Evolutionary conservation across 2,797 vertebrate genomes (phyloP).

Genomic region (Arrhamphus sclerolepis): DNA sequence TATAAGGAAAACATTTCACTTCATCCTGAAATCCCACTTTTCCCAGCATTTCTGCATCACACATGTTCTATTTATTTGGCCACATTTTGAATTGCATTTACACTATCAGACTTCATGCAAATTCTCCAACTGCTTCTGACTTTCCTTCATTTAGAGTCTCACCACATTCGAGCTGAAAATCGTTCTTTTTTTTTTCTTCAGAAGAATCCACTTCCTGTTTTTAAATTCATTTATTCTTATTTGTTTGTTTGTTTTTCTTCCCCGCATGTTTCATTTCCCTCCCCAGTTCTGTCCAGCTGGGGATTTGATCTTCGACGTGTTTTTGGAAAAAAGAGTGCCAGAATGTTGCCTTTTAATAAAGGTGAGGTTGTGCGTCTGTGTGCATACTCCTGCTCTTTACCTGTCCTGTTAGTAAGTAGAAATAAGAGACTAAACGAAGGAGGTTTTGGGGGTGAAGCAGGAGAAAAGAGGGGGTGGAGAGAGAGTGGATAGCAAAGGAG

Average conservation of each 20-base stretch:
- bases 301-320: constrained; percentile 95
- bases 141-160: constrained; percentile 28
- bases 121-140: constrained; percentile 39
- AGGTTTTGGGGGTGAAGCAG: constrained; percentile 17
- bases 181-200: constrained; percentile 33
- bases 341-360: constrained; percentile 94
- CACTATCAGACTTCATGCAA: constrained; percentile 22
- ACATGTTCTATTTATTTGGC: constrained; percentile 46
- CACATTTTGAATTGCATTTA: constrained; percentile 37
- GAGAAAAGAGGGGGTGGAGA: constrained; percentile 20
- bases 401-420: constrained; percentile 16
- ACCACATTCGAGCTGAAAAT: constrained; percentile 33
- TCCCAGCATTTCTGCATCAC: constrained; percentile 15
- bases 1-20: constrained; percentile 10
- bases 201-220: constrained; percentile 54
- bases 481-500: too few relatives aligned
- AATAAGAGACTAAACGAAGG: constrained; percentile 5
- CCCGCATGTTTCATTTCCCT: too few relatives aligned
- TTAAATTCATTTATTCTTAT: constrained; percentile 45
- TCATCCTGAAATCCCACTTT: constrained; percentile 16
- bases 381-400: constrained; percentile 13
- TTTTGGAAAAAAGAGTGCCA: constrained; percentile 89
- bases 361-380: constrained; percentile 69
- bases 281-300: constrained; percentile 91
- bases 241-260: constrained; percentile 3